Percentiles rank a stretch among this genome's conserved stretches.
phyloP scores from a whole-genome alignment of 37 sponge, comb jelly and placozoan species.

The Bolinopsis microptera region DNA sequence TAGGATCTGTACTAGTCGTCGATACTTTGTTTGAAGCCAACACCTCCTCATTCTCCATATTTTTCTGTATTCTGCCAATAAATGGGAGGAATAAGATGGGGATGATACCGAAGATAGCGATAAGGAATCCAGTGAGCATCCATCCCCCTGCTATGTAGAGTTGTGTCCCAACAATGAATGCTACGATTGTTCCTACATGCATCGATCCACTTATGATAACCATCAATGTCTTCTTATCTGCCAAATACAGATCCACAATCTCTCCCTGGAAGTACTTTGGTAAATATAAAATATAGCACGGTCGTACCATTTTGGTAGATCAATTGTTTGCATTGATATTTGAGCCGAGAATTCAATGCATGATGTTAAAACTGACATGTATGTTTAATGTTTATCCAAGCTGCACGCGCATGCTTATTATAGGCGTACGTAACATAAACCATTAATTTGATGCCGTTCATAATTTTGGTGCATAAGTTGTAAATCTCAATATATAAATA shows the following conservation, averaged over 20 bases:
- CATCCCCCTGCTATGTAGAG: slow-evolving; percentile 6
- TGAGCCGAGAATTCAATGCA: too few relatives aligned
- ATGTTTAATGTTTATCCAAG: too few relatives aligned
- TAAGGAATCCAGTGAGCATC: neutral
- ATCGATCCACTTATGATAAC: neutral
- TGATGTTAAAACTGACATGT: too few relatives aligned
- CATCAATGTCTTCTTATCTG: neutral
- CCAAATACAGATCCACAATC: neutral
- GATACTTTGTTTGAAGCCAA: neutral
- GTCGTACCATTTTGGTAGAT: too few relatives aligned
- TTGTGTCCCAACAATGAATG: neutral
- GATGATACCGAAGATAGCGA: neutral
- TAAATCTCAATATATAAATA: too few relatives aligned
- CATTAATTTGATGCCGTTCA: too few relatives aligned
- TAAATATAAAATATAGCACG: too few relatives aligned
- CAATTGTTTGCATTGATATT: too few relatives aligned
- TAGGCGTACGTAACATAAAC: too few relatives aligned
- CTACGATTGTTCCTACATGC: neutral
- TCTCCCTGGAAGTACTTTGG: too few relatives aligned
- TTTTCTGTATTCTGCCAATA: neutral
- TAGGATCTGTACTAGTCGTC: neutral
- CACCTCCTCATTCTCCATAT: neutral
- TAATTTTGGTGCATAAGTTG: too few relatives aligned
- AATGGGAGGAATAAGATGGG: neutral
- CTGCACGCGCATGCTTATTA: too few relatives aligned